These are phyloP conservation scores for Brachionichthys hirsutus DNA, from an alignment of 2,113 vertebrate genomes.

Conservation along the genomic window DNA sequence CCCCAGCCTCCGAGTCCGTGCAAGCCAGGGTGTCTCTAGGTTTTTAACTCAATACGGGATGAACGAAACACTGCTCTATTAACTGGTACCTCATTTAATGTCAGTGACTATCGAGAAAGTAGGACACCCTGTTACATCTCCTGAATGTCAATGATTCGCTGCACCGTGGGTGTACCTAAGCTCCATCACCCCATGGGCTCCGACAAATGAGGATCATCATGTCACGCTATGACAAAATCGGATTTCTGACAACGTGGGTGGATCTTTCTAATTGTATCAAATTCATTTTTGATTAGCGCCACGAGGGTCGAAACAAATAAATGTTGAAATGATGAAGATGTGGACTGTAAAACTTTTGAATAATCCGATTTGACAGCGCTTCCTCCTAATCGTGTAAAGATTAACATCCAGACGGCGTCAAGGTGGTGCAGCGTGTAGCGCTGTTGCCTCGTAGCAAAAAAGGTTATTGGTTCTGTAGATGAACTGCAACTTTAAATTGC, in stretches of 20 bases:
- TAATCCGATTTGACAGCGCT: not conserved
- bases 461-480: no score
- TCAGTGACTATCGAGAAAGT: slow-evolving; percentile 54
- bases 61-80: slow-evolving; percentile 35
- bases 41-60: slow-evolving; percentile 26
- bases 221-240: slow-evolving; percentile 15
- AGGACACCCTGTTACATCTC: slow-evolving; percentile 35
- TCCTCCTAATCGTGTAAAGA: not conserved
- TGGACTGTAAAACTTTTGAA: not conserved
- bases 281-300: not conserved
- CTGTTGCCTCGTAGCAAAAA: no score
- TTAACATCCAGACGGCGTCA: not conserved
- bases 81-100: slow-evolving; percentile 57
- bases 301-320: not conserved
- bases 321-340: not conserved
- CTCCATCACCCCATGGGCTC: slow-evolving; percentile 14
- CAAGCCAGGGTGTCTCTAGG: slow-evolving; percentile 8
- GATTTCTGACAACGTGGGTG: slow-evolving; percentile 16
- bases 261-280: slow-evolving; percentile 5
- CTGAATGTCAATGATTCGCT: slow-evolving; percentile 59
- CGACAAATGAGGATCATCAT: slow-evolving; percentile 51
- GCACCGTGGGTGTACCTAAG: slow-evolving; percentile 34
- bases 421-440: no score
- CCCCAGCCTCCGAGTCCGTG: slow-evolving; percentile 2
- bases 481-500: no score